These are phyloP conservation scores for Leucophenga varia DNA, from an alignment of 1,140 invertebrate species.

Conservation along the genomic window DNA sequence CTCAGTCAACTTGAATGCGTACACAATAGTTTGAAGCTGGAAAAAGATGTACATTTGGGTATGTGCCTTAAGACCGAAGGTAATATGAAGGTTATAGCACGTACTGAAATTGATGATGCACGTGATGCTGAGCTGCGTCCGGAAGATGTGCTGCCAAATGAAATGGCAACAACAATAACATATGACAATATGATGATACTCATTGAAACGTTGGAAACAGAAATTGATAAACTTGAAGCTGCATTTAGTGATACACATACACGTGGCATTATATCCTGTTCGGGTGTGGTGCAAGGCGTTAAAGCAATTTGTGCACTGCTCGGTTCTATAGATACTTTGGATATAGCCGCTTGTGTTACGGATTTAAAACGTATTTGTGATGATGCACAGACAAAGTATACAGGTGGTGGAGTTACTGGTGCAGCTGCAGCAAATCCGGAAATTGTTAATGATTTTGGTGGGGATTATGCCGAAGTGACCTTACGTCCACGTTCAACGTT, in stretches of 20 bases:
- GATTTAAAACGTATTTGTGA: slow-evolving; percentile 68
- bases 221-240: slow-evolving; percentile 74
- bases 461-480: slow-evolving; percentile 65
- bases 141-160: slow-evolving; percentile 75
- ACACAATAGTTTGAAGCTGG: slow-evolving; percentile 90
- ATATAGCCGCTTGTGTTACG: slow-evolving; percentile 75
- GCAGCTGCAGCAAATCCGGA: slow-evolving; percentile 42
- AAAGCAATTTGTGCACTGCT: slow-evolving; percentile 89
- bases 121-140: slow-evolving; percentile 68
- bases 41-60: slow-evolving; percentile 83
- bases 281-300: slow-evolving; percentile 78
- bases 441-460: slow-evolving; percentile 59
- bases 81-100: slow-evolving; percentile 55
- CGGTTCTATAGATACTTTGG: slow-evolving; percentile 82
- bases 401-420: slow-evolving; percentile 30
- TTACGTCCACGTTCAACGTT: slow-evolving; percentile 59
- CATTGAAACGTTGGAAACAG: slow-evolving; percentile 78
- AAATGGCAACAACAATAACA: slow-evolving; percentile 70
- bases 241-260: slow-evolving; percentile 62
- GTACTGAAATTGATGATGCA: slow-evolving; percentile 71
- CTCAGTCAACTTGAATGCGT: slow-evolving; percentile 91
- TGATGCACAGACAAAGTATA: slow-evolving; percentile 40
- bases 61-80: slow-evolving; percentile 68
- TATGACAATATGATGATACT: slow-evolving; percentile 78
- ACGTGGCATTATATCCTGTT: slow-evolving; percentile 58